phyloP scores from a whole-genome alignment of 2,888 invertebrate genomes.

The Blastobasis lacticolella region DNA sequence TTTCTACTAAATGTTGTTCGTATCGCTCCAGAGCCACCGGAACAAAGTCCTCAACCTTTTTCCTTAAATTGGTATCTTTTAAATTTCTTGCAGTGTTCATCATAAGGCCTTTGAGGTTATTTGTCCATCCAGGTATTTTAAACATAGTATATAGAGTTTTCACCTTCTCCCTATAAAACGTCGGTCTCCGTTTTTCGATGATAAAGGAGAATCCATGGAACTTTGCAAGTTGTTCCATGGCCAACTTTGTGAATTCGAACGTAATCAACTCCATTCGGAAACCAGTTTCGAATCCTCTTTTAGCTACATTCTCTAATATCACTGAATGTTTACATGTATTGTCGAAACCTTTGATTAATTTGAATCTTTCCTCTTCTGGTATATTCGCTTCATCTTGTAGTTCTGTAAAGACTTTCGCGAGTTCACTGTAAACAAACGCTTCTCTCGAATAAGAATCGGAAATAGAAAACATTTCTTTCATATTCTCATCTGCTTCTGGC shows the following conservation, averaged over 20 bases:
- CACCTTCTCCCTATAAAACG: not conserved
- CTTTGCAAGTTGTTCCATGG: not conserved
- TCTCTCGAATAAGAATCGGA: not conserved
- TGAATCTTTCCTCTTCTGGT: slow-evolving; percentile 30
- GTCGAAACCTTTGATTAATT: slow-evolving; percentile 30
- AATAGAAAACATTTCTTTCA: not conserved
- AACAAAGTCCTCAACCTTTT: too few relatives aligned
- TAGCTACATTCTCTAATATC: not conserved
- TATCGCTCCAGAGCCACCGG: too few relatives aligned
- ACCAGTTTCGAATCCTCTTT: not conserved
- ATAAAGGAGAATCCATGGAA: not conserved
- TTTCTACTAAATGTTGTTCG: too few relatives aligned
- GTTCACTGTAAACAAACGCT: slow-evolving; percentile 31
- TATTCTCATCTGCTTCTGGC: not conserved
- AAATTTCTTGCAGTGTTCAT: too few relatives aligned
- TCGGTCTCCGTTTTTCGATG: not conserved
- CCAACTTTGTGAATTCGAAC: not conserved
- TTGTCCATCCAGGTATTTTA: too few relatives aligned
- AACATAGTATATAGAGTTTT: too few relatives aligned
- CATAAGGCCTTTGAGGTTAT: too few relatives aligned
- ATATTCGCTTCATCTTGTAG: slow-evolving; percentile 34
- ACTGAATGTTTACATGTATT: slow-evolving; percentile 23
- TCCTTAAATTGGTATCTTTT: too few relatives aligned
- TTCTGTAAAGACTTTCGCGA: slow-evolving; percentile 27
- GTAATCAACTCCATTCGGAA: not conserved